These are phyloP conservation scores for Trypoxylon attenuatum DNA, from an alignment of 2,888 invertebrate species.

Conservation along the genomic window DNA sequence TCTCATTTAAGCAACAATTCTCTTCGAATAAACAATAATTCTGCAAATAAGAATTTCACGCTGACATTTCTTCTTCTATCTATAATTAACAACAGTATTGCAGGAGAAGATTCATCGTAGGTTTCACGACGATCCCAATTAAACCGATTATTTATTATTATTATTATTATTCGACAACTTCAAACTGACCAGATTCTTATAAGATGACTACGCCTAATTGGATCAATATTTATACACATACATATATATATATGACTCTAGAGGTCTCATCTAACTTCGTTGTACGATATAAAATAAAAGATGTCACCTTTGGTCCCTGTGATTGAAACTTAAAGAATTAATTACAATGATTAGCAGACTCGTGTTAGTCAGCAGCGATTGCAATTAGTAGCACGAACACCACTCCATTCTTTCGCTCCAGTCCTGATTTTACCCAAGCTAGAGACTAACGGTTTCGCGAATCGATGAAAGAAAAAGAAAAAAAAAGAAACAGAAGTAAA, in stretches of 20 bases:
- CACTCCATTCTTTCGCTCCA: constrained; percentile 31
- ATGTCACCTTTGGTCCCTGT: constrained; percentile 71
- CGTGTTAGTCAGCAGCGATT: constrained; percentile 48
- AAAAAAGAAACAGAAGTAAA: constrained; percentile 11
- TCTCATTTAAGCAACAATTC: too few species aligned
- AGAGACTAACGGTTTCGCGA: constrained; percentile 28
- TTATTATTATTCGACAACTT: too few species aligned
- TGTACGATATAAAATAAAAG: constrained; percentile 63
- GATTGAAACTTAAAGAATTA: constrained; percentile 68
- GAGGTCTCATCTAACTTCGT: constrained; percentile 62
- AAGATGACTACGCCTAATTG: constrained; percentile 34
- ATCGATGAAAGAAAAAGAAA: constrained; percentile 17
- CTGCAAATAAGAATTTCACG: too few species aligned
- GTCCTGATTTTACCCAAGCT: constrained; percentile 25
- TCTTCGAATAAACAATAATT: too few species aligned
- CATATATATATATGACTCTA: too few species aligned
- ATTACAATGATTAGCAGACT: constrained; percentile 59
- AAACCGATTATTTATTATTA: too few species aligned
- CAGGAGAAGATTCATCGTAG: too few species aligned
- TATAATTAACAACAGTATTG: too few species aligned
- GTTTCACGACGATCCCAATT: too few species aligned
- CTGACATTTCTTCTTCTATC: too few species aligned
- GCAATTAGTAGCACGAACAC: constrained; percentile 38
- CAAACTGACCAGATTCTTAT: constrained; percentile 57
- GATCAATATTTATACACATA: constrained; percentile 21